Percentiles rank a stretch among this genome's conserved stretches.
Conservation (phyloP, 2,797 vertebrate species). For the Chrosomus eos region DNA sequence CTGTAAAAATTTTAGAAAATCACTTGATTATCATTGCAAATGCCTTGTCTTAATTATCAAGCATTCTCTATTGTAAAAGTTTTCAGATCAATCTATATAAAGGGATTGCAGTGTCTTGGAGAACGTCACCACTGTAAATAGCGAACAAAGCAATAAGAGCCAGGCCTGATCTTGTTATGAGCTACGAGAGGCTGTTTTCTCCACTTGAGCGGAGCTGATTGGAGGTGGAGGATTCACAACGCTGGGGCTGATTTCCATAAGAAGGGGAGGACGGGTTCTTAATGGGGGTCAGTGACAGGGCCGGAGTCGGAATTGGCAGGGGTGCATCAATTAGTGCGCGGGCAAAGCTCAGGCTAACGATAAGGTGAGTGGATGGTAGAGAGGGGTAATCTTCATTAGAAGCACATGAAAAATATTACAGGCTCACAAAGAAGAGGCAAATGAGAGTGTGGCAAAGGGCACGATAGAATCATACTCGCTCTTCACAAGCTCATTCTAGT, state of each 20-base stretch:
- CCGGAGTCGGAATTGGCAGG: slow-evolving; percentile 85
- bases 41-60: slow-evolving; percentile 17
- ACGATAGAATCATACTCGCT: slow-evolving; percentile 52
- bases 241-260: slow-evolving; percentile 77
- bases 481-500: slow-evolving; percentile 47
- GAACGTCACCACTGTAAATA: slow-evolving; percentile 1
- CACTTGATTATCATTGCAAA: not conserved
- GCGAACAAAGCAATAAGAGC: slow-evolving; percentile 54
- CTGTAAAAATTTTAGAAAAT: not conserved
- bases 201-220: slow-evolving; percentile 59
- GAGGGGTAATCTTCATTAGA: slow-evolving; percentile 69
- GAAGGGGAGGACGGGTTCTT: slow-evolving; percentile 81
- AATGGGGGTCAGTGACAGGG: slow-evolving; percentile 84
- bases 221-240: slow-evolving; percentile 75
- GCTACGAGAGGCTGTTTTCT: slow-evolving; percentile 57
- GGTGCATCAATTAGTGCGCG: slow-evolving; percentile 84
- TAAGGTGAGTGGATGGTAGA: slow-evolving; percentile 67
- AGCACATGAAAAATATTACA: slow-evolving; percentile 60
- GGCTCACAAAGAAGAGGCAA: slow-evolving; percentile 56
- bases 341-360: slow-evolving; percentile 78
- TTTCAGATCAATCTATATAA: not conserved
- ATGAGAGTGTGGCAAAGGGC: slow-evolving; percentile 56
- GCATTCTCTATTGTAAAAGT: slow-evolving; percentile 20
- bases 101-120: slow-evolving; percentile 25
- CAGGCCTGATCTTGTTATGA: slow-evolving; percentile 48